Percentiles rank a stretch among this genome's conserved stretches.
Evolutionary conservation across 2,113 vertebrate species (phyloP).

Genomic region (Vulpes ferrilata): DNA sequence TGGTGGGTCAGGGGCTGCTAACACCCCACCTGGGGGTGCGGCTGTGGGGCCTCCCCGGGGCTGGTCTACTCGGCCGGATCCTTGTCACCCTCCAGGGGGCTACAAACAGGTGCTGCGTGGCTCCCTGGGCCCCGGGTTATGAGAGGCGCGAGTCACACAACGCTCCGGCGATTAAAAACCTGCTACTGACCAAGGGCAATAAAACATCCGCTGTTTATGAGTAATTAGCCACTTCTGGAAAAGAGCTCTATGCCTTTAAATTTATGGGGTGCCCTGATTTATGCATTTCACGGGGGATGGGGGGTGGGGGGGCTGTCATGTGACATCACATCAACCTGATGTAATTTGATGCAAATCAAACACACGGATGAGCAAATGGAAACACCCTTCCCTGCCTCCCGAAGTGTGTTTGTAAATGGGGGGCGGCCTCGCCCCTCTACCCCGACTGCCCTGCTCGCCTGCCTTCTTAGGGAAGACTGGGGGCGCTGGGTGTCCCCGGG

Average conservation of each 20-base stretch:
- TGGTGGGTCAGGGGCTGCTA: not conserved
- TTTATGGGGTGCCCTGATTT: constrained; percentile 75
- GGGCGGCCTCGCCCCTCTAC: not conserved
- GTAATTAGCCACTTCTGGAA: constrained; percentile 81
- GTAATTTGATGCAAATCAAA: constrained; percentile 79
- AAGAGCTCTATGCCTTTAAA: constrained; percentile 79
- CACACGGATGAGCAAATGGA: not conserved
- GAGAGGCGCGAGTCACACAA: constrained; percentile 67
- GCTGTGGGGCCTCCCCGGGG: not conserved
- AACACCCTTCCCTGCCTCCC: not conserved
- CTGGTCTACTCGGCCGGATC: not conserved
- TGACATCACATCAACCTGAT: constrained; percentile 76
- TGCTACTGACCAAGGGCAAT: constrained; percentile 68
- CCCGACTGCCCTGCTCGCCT: not conserved
- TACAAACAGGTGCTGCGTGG: constrained; percentile 40
- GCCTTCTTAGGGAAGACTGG: not conserved
- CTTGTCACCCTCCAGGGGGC: not conserved
- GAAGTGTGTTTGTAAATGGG: not conserved
- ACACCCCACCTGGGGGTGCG: fast-evolving
- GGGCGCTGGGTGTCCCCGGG: too few relatives aligned
- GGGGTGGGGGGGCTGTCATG: constrained; percentile 61
- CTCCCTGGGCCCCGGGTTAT: not conserved
- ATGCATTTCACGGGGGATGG: constrained; percentile 61
- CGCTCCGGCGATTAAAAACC: constrained; percentile 65
- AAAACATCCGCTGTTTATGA: constrained; percentile 78